phyloP scores from a whole-genome alignment of 2,113 vertebrate genomes.

The Sinosuthora webbiana region DNA sequence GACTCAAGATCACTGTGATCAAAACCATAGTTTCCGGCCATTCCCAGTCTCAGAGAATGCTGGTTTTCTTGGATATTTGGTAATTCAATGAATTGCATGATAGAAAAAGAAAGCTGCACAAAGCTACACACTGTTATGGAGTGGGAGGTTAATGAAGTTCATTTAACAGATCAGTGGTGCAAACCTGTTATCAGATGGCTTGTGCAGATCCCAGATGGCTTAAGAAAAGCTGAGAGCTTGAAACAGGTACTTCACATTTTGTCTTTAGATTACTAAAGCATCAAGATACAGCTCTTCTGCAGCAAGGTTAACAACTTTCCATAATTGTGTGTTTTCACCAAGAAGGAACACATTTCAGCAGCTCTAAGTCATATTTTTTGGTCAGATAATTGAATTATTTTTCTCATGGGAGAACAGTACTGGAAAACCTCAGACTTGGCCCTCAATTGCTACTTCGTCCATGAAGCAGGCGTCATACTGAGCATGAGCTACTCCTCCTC shows the following conservation, averaged over 20 bases:
- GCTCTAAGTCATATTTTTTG: neutral
- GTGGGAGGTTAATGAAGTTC: conserved; percentile 50
- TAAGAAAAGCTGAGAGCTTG: neutral
- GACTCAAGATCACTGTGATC: neutral
- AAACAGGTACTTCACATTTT: neutral
- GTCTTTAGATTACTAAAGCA: neutral
- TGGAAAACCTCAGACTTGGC: neutral
- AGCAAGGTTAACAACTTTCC: neutral
- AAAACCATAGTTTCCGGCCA: neutral
- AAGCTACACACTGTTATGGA: neutral
- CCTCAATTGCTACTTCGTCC: neutral
- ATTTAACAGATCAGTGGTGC: conserved; percentile 61
- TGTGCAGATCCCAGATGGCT: conserved; percentile 32
- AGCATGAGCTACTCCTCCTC: neutral
- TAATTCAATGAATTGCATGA: neutral
- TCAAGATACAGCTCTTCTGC: neutral
- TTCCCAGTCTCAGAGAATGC: neutral
- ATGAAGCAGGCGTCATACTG: neutral
- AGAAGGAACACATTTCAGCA: neutral
- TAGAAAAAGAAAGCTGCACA: neutral
- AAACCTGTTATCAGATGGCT: conserved; percentile 37
- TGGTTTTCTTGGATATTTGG: neutral
- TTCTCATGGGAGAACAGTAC: neutral
- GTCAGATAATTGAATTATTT: neutral
- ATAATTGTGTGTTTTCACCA: neutral